Evolutionary conservation across 2,888 invertebrate species (phyloP).

Genomic region (Campoletis raptor): DNA sequence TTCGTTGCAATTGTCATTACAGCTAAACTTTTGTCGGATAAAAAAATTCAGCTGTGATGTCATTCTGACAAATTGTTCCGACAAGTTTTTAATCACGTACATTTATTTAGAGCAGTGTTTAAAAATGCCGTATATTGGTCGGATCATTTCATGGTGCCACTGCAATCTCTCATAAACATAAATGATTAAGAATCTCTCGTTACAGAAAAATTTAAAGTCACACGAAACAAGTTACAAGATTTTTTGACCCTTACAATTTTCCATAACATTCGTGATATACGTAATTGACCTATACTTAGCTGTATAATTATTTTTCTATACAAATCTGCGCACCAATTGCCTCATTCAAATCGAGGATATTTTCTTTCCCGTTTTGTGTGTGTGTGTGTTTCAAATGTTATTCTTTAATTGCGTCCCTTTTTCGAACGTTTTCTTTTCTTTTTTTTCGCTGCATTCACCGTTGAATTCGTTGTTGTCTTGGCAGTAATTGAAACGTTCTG

Average conservation of each 20-base stretch:
- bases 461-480: slow-evolving; percentile 81
- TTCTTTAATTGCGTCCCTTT: slow-evolving; percentile 85
- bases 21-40: neutral
- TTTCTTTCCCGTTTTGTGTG: neutral
- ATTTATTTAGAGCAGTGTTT: neutral
- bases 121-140: neutral
- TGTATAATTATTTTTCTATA: slow-evolving; percentile 62
- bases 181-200: slow-evolving; percentile 2
- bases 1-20: neutral
- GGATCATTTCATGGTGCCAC: neutral
- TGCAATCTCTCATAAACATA: neutral
- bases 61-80: neutral
- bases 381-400: neutral
- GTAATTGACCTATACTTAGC: slow-evolving; percentile 42
- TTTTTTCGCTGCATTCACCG: slow-evolving; percentile 81
- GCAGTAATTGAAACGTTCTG: slow-evolving; percentile 86
- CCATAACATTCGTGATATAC: slow-evolving; percentile 45
- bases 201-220: slow-evolving; percentile 7
- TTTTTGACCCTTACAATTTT: slow-evolving; percentile 33
- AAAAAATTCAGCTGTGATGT: neutral
- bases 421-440: slow-evolving; percentile 86
- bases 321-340: slow-evolving; percentile 66
- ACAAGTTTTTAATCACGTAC: neutral
- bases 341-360: slow-evolving; percentile 26
- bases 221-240: neutral